These are phyloP conservation scores for Crepidodera aurea DNA, from an alignment of 2,888 invertebrate genomes.

Conservation along the genomic window DNA sequence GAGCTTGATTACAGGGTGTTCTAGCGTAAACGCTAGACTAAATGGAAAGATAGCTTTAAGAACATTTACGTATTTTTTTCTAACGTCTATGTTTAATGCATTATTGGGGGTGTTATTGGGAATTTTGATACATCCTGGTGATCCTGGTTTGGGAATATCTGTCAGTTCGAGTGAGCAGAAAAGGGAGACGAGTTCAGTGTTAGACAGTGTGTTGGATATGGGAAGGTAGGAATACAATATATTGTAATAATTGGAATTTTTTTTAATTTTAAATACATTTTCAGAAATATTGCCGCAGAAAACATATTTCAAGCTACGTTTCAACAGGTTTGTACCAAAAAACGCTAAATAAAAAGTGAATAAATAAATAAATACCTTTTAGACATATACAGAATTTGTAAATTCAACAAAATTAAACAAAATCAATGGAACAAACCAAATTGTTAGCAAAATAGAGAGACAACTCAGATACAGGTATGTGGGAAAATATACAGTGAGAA, in stretches of 20 bases:
- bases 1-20: constrained; percentile 83
- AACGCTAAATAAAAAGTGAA: too few species aligned
- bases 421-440: not conserved
- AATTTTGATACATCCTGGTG: constrained; percentile 79
- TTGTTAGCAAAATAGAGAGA: not conserved
- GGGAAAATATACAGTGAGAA: too few species aligned
- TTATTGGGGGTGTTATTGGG: constrained; percentile 77
- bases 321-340: constrained; percentile 70
- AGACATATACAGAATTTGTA: constrained; percentile 78
- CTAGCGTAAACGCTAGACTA: constrained; percentile 85
- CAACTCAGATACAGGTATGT: constrained; percentile 20
- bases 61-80: constrained; percentile 80
- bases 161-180: constrained; percentile 38
- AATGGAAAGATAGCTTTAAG: constrained; percentile 87
- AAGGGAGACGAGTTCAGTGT: constrained; percentile 69
- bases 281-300: constrained; percentile 90
- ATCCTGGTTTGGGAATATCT: constrained; percentile 70
- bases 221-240: constrained; percentile 72
- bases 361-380: too few species aligned
- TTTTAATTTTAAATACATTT: too few species aligned
- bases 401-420: constrained; percentile 7
- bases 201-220: constrained; percentile 89
- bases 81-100: constrained; percentile 83
- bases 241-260: too few species aligned
- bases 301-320: constrained; percentile 91